Base-by-base conservation (phyloP, 2,113 vertebrate genomes). In the Chinchilla lanigera region DNA sequence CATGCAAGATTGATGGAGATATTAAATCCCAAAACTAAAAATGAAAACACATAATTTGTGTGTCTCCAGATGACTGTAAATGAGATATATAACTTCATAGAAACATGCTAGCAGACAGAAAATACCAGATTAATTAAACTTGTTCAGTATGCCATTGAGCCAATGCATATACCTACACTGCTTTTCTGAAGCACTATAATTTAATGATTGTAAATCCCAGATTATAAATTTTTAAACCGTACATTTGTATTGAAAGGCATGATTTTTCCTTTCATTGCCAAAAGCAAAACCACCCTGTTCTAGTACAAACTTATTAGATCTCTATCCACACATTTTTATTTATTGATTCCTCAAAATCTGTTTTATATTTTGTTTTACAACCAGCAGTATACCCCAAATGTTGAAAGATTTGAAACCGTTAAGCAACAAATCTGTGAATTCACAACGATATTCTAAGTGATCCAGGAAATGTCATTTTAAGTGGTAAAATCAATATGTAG, bases 401-500 rank as follows among this genome's bases (percentile, higher is more conserved):
- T 85, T 94, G 81, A 94, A 98, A 78, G 30, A 92, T 83, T 67
- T 69, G 73, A 94, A 94, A 93, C 67, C 80, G 50, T 47, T 86
- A 60, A 89, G 35, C 94, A 85, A 94, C 71, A 96, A 94, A 95
- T 85, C 54, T 95, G 38, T 35, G n/a, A 90, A 93, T 89, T 96
- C 84, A 89, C 33, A 94, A 60, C 83, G 58, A 52, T 60, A 69
- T 90, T 97, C 60, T 69, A 97, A 97, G 84, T 5, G 12, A 95
- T 96, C 86, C 54, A 96, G 52, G 87, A 97, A 98, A 97, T 96
- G 86, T 56, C 7, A 77, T 96, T 98, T 97, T 94, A 93, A 94
- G 54, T 93, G 81, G 90, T 98, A 94, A 98, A 97, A 92, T 96
- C 87, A 83, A 47, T 96, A 97, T 94, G 77, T 97, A 96, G 98